phyloP scores from a whole-genome alignment of 2,113 vertebrate species.

The Leptobrachium ailaonicum region DNA sequence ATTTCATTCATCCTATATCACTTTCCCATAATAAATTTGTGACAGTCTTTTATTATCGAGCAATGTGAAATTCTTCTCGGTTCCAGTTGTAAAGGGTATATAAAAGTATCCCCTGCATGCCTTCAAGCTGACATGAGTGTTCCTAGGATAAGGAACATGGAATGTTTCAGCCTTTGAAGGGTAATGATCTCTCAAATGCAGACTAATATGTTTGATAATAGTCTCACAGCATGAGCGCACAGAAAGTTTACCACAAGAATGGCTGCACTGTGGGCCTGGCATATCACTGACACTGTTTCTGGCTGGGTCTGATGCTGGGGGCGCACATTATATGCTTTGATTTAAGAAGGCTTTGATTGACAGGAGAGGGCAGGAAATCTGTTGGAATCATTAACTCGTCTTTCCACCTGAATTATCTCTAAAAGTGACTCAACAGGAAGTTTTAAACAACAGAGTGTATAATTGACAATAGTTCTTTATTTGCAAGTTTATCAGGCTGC shows the following conservation, averaged over 20 bases:
- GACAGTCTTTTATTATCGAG: conserved; percentile 9
- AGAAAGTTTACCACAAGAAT: conserved; percentile 81
- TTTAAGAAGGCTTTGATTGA: conserved; percentile 71
- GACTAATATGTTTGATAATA: conserved; percentile 72
- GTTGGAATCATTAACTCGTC: conserved; percentile 75
- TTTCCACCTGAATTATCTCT: conserved; percentile 65
- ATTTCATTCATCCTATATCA: conserved; percentile 19
- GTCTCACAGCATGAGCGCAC: conserved; percentile 68
- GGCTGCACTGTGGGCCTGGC: conserved; percentile 61
- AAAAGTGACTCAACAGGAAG: conserved; percentile 58
- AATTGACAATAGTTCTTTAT: conserved; percentile 40
- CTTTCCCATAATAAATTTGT: conserved; percentile 33
- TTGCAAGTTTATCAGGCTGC: conserved; percentile 41
- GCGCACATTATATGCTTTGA: conserved; percentile 67
- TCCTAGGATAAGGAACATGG: conserved; percentile 55
- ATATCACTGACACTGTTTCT: conserved; percentile 63
- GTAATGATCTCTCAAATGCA: conserved; percentile 75
- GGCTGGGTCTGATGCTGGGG: conserved; percentile 63
- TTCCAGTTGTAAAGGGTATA: conserved; percentile 54
- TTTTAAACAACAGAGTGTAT: conserved; percentile 51
- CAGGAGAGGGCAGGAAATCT: conserved; percentile 67
- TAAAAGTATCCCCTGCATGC: conserved; percentile 49
- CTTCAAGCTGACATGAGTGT: conserved; percentile 54
- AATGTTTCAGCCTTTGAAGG: conserved; percentile 67
- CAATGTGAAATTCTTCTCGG: conserved; percentile 20